Percentiles rank a stretch among this genome's conserved stretches.
Evolutionary conservation across 2,888 invertebrate genomes (phyloP).

Genomic region (Drosophila eohydei): DNA sequence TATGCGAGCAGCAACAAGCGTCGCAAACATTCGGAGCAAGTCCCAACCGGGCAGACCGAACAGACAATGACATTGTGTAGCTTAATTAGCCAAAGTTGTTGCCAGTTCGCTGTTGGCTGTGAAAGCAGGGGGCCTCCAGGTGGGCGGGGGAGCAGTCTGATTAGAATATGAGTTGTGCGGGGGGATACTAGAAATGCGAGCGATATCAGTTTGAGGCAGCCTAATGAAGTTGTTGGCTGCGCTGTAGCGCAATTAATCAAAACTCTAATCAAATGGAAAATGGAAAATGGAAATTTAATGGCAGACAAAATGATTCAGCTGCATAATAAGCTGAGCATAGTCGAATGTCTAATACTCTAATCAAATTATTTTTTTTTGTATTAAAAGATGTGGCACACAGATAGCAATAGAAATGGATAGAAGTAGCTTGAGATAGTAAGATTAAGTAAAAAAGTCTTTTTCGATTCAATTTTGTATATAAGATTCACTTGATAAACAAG

Average conservation of each 20-base stretch:
- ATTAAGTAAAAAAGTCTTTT: too few species aligned
- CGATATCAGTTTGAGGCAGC: constrained; percentile 55
- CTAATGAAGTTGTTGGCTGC: constrained; percentile 72
- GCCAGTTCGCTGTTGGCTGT: constrained; percentile 20
- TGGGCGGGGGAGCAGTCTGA: constrained; percentile 43
- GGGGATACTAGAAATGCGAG: not conserved
- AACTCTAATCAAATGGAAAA: constrained; percentile 72
- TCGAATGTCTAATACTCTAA: constrained; percentile 16
- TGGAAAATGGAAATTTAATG: constrained; percentile 79
- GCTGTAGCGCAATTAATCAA: constrained; percentile 73
- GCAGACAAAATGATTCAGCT: constrained; percentile 62
- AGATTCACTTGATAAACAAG: too few species aligned
- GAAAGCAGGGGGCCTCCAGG: constrained; percentile 16
- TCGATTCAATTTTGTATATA: too few species aligned
- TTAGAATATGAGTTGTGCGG: constrained; percentile 61
- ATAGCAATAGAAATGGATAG: not conserved
- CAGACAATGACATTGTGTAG: constrained; percentile 77
- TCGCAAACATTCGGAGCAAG: constrained; percentile 49
- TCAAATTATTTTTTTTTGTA: not conserved
- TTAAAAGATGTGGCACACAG: not conserved
- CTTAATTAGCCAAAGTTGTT: constrained; percentile 80
- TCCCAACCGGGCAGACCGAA: constrained; percentile 21
- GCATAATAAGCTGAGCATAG: not conserved
- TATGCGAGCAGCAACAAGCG: constrained; percentile 61
- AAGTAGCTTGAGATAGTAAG: not conserved